A percentile compares a stretch with the other conserved stretches of the same genome.
phyloP scores from a whole-genome alignment of 2,888 invertebrate genomes.

The Anagyrus pseudococci region DNA sequence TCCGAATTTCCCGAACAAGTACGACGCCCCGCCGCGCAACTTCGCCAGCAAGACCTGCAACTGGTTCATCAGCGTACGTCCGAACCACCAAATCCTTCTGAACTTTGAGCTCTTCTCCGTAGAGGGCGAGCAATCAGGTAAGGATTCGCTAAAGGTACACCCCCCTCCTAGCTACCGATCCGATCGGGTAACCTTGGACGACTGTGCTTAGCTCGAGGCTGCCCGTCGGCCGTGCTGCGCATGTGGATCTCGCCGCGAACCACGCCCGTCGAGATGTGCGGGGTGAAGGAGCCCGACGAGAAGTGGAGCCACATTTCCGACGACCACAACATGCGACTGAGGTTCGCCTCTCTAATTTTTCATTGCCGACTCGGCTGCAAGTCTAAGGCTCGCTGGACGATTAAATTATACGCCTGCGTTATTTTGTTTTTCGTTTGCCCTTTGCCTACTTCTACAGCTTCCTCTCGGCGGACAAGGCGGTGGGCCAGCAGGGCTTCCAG shows the following conservation, averaged over 20 bases:
- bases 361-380: background rate
- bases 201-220: conserved; percentile 75
- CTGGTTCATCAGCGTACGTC: conserved; percentile 92
- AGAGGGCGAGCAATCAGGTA: conserved; percentile 90
- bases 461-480: conserved; percentile 92
- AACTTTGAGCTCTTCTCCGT: conserved; percentile 91
- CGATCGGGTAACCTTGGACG: too few species aligned
- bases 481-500: conserved; percentile 92
- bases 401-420: background rate
- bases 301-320: conserved; percentile 88
- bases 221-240: conserved; percentile 89
- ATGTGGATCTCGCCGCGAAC: conserved; percentile 85
- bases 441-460: conserved; percentile 68
- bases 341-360: conserved; percentile 64
- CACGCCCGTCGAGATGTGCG: conserved; percentile 87
- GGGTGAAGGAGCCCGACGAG: conserved; percentile 77
- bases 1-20: conserved; percentile 90
- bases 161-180: too few species aligned
- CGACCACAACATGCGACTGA: conserved; percentile 84
- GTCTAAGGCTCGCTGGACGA: background rate
- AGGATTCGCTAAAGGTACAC: too few species aligned
- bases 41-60: conserved; percentile 91
- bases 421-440: background rate
- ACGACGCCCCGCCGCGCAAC: conserved; percentile 81
- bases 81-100: conserved; percentile 86